Base-by-base conservation (phyloP, 2,888 invertebrate species). In the Achlya flavicornis region DNA sequence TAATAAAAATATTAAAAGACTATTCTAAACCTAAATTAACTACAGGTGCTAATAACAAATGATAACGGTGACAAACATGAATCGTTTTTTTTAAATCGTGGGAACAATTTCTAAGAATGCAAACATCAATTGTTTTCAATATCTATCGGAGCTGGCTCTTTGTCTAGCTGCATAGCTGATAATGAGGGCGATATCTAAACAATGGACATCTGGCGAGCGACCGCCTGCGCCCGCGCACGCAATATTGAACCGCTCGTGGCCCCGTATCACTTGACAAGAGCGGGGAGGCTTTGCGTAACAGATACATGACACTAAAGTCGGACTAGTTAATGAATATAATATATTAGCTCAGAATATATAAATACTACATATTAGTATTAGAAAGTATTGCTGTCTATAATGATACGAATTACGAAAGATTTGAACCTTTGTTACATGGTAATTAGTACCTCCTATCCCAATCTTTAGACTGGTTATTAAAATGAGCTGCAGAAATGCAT, bases 131-230 rank as follows among this genome's bases (percentile, higher is more conserved):
- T 53, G 53, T 57, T 72, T 66, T 66, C 66, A 67, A 71, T 66
- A 66, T 65, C 65, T 60, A 59, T 68, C 69, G 70, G 66, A 69
- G 71, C 69, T 43, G 63, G 67, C 68, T 66, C 70, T 78, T 78
- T 80, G 76, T 75, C 62, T 64, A 74, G 71, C 68, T 70, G 64
- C 8, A 26, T 63, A 71, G 72, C 72, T 77, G 72, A 78, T 80
- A 81, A 81, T 76, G 79, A 79, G 78, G 80, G 76, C 79, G 72
- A 76, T 78, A 81, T 77, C 76, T 77, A 82, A 85, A 86, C 84
- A 86, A 79, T 77, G 84, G 78, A 78, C 87, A 86, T 87, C 80
- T 86, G 86, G 78, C 73, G 73, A 69, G 61, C 66, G 68, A 71
- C 12, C 70, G 71, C 73, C 35, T 63, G 78, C 74, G 78, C 66